Base-by-base conservation (phyloP, 1,140 invertebrate species). In the Drosophila kikkawai region DNA sequence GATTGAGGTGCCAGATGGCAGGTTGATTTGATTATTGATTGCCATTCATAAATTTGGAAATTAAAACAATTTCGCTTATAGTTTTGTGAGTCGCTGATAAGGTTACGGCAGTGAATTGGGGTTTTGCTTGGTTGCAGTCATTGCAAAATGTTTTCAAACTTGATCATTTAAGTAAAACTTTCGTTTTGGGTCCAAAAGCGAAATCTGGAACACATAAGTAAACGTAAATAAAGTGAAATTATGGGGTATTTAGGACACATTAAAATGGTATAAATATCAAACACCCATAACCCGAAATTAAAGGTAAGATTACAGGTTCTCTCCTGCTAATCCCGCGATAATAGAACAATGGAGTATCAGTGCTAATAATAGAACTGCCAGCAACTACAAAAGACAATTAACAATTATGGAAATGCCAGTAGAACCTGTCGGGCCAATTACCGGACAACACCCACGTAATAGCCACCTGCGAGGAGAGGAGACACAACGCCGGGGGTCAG, bases 371-470 rank as follows among this genome's bases (percentile, higher is more conserved):
- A 75, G 44, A 73, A 42, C 48, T 36, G 67, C 64, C 45, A 69
- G 73, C 76, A 71, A 70, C 57, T 63, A 66, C 82, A 88, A 88
- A 80, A 84, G 55, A 67, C 85, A 81, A 90, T 84, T 73, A 84
- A 75, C 69, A 75, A 88, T 90, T 90, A 81, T 90, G 56, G 68
- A 84, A 90, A 84, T 75, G 79, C 45, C 68, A 73, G 68, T 36
- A 55, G 55, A 90, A 88, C 78, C 78, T 67, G 83, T 69, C 56
- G 15, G 64, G 65, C 57, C 83, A 86, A 87, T 80, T 79, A 78
- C 58, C 57, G 41, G 75, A 75, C 61, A 81, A 65, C 80, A 67
- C 80, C 80, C 82, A 79, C 70, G 19, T 56, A 56, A 56, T 56
- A 56, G 53, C 39, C 53, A 68, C 67, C 56, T 53, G 53, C 12